Conservation (phyloP, 2,797 vertebrate genomes). For the Sciurus carolinensis region DNA sequence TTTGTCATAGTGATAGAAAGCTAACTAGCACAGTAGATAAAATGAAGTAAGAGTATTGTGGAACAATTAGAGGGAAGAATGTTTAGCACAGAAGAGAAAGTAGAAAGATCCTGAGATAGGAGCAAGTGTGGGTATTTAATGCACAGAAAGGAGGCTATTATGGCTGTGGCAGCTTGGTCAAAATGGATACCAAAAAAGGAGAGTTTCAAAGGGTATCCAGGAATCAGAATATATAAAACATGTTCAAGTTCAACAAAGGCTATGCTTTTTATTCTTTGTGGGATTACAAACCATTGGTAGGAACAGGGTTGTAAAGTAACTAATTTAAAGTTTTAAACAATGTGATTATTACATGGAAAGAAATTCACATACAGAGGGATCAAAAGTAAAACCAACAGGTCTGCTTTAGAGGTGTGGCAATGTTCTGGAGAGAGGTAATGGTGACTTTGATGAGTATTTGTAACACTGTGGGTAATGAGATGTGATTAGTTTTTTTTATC, state of each 20-base stretch:
- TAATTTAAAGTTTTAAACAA: background rate
- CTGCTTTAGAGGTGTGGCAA: background rate
- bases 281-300: background rate
- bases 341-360: background rate
- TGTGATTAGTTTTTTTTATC: background rate
- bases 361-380: background rate
- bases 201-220: background rate
- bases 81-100: background rate
- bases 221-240: background rate
- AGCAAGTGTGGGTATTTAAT: background rate
- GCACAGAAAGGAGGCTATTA: background rate
- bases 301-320: background rate
- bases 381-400: background rate
- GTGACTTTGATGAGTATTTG: background rate
- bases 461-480: background rate
- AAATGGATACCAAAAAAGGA: background rate
- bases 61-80: background rate
- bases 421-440: background rate
- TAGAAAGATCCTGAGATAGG: background rate
- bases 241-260: background rate
- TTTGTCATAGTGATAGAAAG: background rate
- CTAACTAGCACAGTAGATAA: background rate
- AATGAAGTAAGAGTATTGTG: no score
- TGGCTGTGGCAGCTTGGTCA: background rate
- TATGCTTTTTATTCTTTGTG: background rate